Evolutionary conservation across 1,140 invertebrate genomes (phyloP).

Genomic region (Luehdorfia chinensis): DNA sequence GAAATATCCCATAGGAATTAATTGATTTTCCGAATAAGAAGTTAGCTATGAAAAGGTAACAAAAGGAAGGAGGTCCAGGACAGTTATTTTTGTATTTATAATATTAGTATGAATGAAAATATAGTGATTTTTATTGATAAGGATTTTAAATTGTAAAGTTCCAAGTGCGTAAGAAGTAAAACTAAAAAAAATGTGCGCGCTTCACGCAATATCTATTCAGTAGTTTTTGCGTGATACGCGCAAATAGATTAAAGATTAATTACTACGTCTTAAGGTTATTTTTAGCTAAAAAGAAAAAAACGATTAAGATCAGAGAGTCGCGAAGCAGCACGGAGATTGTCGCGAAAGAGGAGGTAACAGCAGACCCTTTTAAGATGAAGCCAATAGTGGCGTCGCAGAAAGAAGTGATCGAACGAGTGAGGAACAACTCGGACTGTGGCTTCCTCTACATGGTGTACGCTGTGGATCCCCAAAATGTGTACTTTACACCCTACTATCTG

Average conservation of each 20-base stretch:
- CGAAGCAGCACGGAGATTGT: constrained; percentile 19
- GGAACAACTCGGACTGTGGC: constrained; percentile 67
- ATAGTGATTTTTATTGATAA: too few species aligned
- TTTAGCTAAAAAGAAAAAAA: constrained; percentile 43
- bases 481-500: constrained; percentile 83
- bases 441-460: constrained; percentile 85
- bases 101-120: too few species aligned
- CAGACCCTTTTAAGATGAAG: constrained; percentile 55
- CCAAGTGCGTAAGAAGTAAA: too few species aligned
- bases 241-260: too few species aligned
- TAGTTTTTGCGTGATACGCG: neutral
- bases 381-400: constrained; percentile 64
- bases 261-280: too few species aligned
- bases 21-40: too few species aligned
- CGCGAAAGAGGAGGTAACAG: constrained; percentile 21
- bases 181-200: too few species aligned
- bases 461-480: constrained; percentile 81
- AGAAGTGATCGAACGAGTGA: constrained; percentile 77
- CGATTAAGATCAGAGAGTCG: constrained; percentile 47
- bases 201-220: neutral
- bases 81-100: too few species aligned
- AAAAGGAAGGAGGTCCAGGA: too few species aligned
- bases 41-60: too few species aligned
- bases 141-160: too few species aligned
- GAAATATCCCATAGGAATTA: too few species aligned